Conservation (phyloP, 1,140 invertebrate species). For the Cryptotermes secundus region DNA sequence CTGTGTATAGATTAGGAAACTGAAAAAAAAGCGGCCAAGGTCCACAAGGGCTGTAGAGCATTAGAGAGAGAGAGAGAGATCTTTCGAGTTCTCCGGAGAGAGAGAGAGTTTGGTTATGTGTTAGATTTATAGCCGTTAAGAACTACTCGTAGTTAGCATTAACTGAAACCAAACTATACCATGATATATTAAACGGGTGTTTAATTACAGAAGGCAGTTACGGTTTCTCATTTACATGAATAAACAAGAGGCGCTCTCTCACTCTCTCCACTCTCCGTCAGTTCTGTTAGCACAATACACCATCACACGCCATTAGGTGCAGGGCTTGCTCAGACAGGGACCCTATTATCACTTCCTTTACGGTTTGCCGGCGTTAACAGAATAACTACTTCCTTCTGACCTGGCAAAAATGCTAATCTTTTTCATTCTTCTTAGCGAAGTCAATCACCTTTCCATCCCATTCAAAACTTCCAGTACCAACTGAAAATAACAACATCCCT, state of each 20-base stretch:
- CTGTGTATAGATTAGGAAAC: too few relatives aligned
- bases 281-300: background rate
- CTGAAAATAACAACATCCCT: background rate
- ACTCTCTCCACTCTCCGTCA: background rate
- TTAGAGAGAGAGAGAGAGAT: too few relatives aligned
- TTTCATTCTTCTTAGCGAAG: background rate
- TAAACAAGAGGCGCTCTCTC: background rate
- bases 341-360: background rate
- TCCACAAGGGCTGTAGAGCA: too few relatives aligned
- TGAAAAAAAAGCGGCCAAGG: too few relatives aligned
- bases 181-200: too few relatives aligned
- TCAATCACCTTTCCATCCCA: conserved; percentile 1
- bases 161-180: too few relatives aligned
- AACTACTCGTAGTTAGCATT: too few relatives aligned
- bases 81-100: too few relatives aligned
- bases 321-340: background rate
- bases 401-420: background rate
- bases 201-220: too few relatives aligned
- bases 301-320: background rate
- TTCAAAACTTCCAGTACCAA: background rate
- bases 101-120: too few relatives aligned
- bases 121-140: too few relatives aligned
- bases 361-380: background rate
- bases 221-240: background rate
- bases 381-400: background rate